Conservation (phyloP, 2,113 vertebrate species). For the Narcine bancroftii region DNA sequence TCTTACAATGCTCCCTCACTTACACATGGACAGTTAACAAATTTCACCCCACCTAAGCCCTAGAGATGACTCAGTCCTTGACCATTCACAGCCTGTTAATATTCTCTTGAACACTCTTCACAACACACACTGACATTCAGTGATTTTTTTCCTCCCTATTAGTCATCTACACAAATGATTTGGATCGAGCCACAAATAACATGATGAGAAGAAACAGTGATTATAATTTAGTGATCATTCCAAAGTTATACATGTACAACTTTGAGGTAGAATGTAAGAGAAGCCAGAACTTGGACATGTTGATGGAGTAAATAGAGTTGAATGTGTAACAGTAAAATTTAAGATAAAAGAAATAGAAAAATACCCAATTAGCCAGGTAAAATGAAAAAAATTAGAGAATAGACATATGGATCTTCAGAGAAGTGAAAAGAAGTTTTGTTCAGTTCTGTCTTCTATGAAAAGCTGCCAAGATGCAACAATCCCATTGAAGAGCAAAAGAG, state of each 20-base stretch:
- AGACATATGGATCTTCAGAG: neutral
- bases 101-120: no score
- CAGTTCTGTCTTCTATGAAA: no score
- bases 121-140: no score
- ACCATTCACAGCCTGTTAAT: no score
- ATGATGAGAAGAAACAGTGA: neutral
- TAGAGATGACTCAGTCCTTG: no score
- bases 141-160: no score
- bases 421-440: neutral
- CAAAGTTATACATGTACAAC: neutral
- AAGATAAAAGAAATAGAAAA: neutral
- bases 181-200: no score
- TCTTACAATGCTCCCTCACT: no score
- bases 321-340: neutral
- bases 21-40: no score
- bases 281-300: neutral
- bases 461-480: neutral
- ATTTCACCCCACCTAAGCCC: no score
- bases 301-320: neutral
- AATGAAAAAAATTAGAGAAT: neutral
- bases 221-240: neutral
- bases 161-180: no score
- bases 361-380: neutral
- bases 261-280: neutral
- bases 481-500: neutral